phyloP scores from a whole-genome alignment of 2,888 invertebrate species.

The Melieria omissa region DNA sequence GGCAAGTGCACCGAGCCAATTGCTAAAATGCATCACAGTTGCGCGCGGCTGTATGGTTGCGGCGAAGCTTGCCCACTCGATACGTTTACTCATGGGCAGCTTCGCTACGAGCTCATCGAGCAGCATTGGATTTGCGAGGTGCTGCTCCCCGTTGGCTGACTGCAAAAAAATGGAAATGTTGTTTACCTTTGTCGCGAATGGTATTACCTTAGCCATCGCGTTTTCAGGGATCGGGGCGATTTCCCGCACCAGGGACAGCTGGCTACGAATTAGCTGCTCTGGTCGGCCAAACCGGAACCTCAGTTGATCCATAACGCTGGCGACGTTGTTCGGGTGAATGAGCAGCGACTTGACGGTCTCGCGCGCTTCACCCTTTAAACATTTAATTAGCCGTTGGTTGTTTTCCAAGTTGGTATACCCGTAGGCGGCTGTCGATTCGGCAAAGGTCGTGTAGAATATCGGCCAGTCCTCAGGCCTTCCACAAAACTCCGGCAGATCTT shows the following conservation, averaged over 20 bases:
- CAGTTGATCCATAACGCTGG: no score
- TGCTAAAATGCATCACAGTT: conserved; percentile 24
- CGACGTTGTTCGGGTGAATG: not conserved
- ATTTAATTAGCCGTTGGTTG: not conserved
- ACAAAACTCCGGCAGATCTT: not conserved
- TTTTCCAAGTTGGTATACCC: not conserved
- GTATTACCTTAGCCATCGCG: not conserved
- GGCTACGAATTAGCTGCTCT: conserved; percentile 1
- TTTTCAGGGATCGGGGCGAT: not conserved
- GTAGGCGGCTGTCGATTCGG: not conserved
- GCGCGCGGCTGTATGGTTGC: conserved; percentile 17
- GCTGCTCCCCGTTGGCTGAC: not conserved
- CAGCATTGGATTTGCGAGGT: conserved; percentile 1
- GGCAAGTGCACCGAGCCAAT: conserved; percentile 14
- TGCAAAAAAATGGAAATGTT: not conserved
- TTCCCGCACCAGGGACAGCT: not conserved
- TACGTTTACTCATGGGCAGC: conserved; percentile 32
- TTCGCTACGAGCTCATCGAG: conserved; percentile 34
- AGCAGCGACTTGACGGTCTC: not conserved
- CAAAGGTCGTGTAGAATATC: not conserved
- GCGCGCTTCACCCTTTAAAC: conserved; percentile 2
- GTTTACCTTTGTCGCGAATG: conserved; percentile 3
- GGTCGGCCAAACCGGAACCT: not conserved
- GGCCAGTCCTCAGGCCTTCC: not conserved
- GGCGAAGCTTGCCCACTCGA: conserved; percentile 29